Evolutionary conservation across 1,140 invertebrate species (phyloP).

Genomic region (Procambarus clarkii): DNA sequence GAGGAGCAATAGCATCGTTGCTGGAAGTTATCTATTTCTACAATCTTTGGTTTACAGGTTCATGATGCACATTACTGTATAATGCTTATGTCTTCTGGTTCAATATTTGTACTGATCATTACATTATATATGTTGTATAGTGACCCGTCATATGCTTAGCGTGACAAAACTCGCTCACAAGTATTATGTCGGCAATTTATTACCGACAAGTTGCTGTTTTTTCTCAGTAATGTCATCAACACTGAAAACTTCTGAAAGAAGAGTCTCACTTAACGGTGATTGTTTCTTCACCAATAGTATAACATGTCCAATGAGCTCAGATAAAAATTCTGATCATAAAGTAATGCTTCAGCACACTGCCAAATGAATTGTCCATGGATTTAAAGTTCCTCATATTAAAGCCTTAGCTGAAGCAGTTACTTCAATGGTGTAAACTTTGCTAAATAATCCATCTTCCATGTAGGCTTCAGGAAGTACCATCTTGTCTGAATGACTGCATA

Average conservation of each 20-base stretch:
- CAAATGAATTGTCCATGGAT: background rate
- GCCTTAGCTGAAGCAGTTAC: no score
- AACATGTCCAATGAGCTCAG: background rate
- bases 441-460: no score
- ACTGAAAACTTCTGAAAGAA: background rate
- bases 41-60: slow-evolving; percentile 7
- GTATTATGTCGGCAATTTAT: background rate
- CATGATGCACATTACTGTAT: slow-evolving; percentile 12
- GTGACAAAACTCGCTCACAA: background rate
- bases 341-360: background rate
- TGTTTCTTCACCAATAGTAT: background rate
- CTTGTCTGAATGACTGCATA: no score
- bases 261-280: background rate
- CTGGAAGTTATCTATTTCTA: slow-evolving; percentile 5
- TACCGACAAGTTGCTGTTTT: background rate
- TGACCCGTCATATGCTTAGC: background rate
- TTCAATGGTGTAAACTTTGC: no score
- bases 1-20: background rate
- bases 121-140: background rate
- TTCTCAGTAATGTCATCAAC: background rate
- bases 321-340: background rate
- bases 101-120: slow-evolving; percentile 17
- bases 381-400: background rate
- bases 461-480: no score
- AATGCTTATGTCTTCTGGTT: background rate